Percentiles rank a stretch among this genome's conserved stretches.
Conservation (phyloP, 2,797 vertebrate species). For the Rhabdophis nuchalis region DNA sequence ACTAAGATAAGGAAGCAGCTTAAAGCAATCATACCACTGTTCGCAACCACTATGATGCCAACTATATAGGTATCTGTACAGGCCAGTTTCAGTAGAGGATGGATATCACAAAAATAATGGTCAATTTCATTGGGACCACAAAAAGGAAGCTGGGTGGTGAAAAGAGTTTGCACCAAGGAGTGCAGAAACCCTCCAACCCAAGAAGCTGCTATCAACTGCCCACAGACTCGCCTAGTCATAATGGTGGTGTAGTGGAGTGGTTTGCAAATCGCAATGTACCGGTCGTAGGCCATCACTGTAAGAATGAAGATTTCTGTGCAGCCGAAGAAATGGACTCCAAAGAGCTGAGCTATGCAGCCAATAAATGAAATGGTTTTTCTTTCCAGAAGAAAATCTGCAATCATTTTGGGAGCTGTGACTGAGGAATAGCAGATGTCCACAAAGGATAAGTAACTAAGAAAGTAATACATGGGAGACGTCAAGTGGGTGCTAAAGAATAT, state of each 20-base stretch:
- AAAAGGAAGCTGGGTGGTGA: conserved; percentile 53
- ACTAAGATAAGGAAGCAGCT: conserved; percentile 60
- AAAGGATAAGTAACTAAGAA: conserved; percentile 60
- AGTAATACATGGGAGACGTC: conserved; percentile 58
- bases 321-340: conserved; percentile 59
- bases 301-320: conserved; percentile 62
- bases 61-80: conserved; percentile 57
- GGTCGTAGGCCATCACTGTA: conserved; percentile 62
- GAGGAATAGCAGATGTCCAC: conserved; percentile 66
- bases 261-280: conserved; percentile 58
- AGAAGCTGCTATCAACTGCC: conserved; percentile 45
- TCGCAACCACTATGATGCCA: conserved; percentile 61
- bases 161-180: conserved; percentile 56
- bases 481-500: conserved; percentile 45
- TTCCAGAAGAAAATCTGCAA: conserved; percentile 58
- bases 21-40: conserved; percentile 62
- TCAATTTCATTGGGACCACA: conserved; percentile 64
- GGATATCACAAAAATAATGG: conserved; percentile 66
- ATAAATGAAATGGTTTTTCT: conserved; percentile 60
- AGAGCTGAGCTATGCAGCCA: conserved; percentile 59
- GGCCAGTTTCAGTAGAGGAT: conserved; percentile 57
- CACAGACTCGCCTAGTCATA: conserved; percentile 53
- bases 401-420: conserved; percentile 60
- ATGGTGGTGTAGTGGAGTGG: conserved; percentile 56
- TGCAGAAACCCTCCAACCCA: conserved; percentile 59